Percentiles rank a stretch among this genome's conserved stretches.
Conservation (phyloP, 2,888 invertebrate genomes). For the Fissipunctia ypsillon region DNA sequence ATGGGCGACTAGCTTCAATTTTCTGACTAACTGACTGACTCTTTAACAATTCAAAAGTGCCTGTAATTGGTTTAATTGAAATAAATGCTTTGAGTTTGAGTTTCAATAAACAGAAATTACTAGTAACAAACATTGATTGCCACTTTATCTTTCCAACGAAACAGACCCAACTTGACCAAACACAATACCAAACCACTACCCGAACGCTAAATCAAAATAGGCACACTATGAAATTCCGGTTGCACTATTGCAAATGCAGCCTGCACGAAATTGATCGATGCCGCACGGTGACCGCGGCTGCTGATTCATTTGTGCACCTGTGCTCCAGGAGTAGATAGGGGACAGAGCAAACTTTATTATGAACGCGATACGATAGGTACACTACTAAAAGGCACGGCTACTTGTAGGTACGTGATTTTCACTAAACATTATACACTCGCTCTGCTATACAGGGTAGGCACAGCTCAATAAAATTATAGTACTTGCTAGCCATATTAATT, state of each 20-base stretch:
- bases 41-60: too few species aligned
- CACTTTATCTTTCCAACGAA: constrained; percentile 31
- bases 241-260: constrained; percentile 60
- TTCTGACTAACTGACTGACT: too few species aligned
- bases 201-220: constrained; percentile 56
- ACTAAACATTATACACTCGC: background rate
- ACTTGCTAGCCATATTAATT: background rate
- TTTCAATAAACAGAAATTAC: background rate
- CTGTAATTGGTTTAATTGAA: too few species aligned
- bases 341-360: constrained; percentile 15
- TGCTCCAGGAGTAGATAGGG: constrained; percentile 6
- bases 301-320: constrained; percentile 68
- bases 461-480: background rate
- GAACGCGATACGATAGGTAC: background rate
- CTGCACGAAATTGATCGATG: constrained; percentile 69
- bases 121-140: constrained; percentile 27
- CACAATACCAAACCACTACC: constrained; percentile 29
- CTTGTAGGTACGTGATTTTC: background rate
- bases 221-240: constrained; percentile 59
- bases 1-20: too few species aligned
- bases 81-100: too few species aligned
- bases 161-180: constrained; percentile 28
- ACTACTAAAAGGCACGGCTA: background rate
- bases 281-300: constrained; percentile 60
- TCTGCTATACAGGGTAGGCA: background rate